Base-by-base conservation (phyloP, 2,113 vertebrate species). In the Corythornis cristatus region DNA sequence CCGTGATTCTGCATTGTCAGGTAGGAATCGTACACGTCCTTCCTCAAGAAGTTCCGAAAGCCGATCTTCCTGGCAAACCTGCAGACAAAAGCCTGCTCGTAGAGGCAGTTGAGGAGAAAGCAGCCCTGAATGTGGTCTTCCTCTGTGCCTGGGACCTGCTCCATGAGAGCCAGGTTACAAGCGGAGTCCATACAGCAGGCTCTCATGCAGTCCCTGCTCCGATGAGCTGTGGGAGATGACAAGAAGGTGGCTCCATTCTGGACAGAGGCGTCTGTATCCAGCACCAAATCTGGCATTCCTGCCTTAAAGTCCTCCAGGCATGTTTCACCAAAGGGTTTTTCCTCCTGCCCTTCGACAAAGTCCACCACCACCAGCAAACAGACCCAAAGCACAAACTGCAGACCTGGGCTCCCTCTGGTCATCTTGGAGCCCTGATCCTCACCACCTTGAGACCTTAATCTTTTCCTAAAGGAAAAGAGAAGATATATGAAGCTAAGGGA, bases 161-260 rank as follows among this genome's bases (percentile, higher is more conserved):
- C 98, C 96, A 99, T 98, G 23, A 99, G 96, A 40, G 98, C 99
- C 93, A 99, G 94, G 74, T 99, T 99, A 89, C 99, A 99, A 35
- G 29, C 20, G 0, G 95, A 79, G 1, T 98, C 83, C 65, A 97
- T 96, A 83, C 99, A 99, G 96, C 99, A 99, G 78, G 98, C 97
- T 28, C 60, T 70, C 79, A 99, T 67, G 43, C 99, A 99, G 88
- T 99, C 98, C 74, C 92, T 95, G 80, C 86, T 54, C 6, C 95
- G 96, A 3, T 8, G 53, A 82, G 97, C 94, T 8, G 12, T 22
- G 2, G 98, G 99, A 5, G 99, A 98, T 1, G 94, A 96, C 37
- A 99, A 75, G 92, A 99, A 99, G 10, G 97, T 98, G 43, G 99
- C 99, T 40, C 99, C 99, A 2, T 97, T 97, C 37, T 98, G 97